Conservation (phyloP, 2,113 vertebrate species). For the Gymnocephalus cernua region DNA sequence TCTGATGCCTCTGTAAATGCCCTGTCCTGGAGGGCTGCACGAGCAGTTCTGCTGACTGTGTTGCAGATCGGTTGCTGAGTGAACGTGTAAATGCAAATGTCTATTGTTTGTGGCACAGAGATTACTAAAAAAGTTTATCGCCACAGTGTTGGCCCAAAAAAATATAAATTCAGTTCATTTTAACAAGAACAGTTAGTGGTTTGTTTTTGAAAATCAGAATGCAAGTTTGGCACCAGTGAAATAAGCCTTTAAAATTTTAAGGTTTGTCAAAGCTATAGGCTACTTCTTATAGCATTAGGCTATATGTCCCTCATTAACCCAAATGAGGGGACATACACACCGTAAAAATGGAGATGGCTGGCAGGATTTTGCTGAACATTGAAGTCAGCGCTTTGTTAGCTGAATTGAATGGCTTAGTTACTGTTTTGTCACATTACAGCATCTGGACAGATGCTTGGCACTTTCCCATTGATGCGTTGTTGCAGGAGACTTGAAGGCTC, state of each 20-base stretch:
- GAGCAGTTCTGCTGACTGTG: slow-evolving; percentile 38
- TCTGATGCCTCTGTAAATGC: slow-evolving; percentile 50
- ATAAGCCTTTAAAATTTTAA: neutral
- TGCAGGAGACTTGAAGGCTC: slow-evolving; percentile 16
- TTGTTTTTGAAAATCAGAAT: neutral
- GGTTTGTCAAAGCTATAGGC: neutral
- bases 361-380: neutral
- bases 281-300: neutral
- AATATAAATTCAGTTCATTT: neutral
- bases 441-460: slow-evolving; percentile 52
- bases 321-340: neutral
- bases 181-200: no score
- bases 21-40: slow-evolving; percentile 36
- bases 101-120: slow-evolving; percentile 5
- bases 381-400: slow-evolving; percentile 17
- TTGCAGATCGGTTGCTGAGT: slow-evolving; percentile 35
- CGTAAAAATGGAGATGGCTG: neutral
- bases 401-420: slow-evolving; percentile 31
- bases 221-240: neutral
- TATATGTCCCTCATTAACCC: neutral
- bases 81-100: slow-evolving; percentile 43
- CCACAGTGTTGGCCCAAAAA: neutral
- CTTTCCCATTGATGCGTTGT: neutral
- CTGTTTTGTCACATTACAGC: slow-evolving; percentile 32
- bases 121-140: neutral